Conservation (phyloP, 1,140 invertebrate species). For the Holcopasites calliopsidis region DNA sequence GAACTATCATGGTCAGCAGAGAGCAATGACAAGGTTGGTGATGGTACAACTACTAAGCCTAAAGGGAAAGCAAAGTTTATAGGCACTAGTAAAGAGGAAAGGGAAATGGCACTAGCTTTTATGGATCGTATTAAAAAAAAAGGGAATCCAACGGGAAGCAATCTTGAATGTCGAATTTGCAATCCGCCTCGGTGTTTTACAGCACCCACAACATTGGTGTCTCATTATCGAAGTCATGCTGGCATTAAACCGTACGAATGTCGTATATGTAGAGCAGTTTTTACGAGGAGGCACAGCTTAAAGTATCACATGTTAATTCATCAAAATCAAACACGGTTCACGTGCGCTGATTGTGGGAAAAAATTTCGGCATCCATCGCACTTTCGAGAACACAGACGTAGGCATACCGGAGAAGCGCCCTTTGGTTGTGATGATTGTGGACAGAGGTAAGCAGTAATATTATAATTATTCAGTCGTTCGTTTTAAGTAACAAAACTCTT, state of each 20-base stretch:
- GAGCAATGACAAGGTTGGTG: slow-evolving; percentile 50
- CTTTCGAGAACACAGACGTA: slow-evolving; percentile 84
- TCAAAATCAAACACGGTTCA: slow-evolving; percentile 84
- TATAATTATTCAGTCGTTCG: neutral
- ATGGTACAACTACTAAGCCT: slow-evolving; percentile 70
- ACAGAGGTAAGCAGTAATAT: slow-evolving; percentile 73
- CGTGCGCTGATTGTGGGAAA: slow-evolving; percentile 83
- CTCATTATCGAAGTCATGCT: slow-evolving; percentile 85
- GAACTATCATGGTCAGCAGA: slow-evolving; percentile 45
- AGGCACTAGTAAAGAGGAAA: slow-evolving; percentile 79
- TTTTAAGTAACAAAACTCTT: no score
- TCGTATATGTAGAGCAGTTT: slow-evolving; percentile 82
- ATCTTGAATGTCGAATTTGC: slow-evolving; percentile 83
- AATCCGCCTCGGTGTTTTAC: slow-evolving; percentile 83
- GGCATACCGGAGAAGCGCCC: slow-evolving; percentile 85
- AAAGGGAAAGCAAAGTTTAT: slow-evolving; percentile 82
- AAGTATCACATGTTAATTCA: slow-evolving; percentile 87
- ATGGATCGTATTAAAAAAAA: slow-evolving; percentile 79
- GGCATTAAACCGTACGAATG: slow-evolving; percentile 85
- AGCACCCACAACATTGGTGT: slow-evolving; percentile 83
- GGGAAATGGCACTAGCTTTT: slow-evolving; percentile 78
- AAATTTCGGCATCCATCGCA: slow-evolving; percentile 86
- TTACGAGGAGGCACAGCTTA: slow-evolving; percentile 84
- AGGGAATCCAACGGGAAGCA: slow-evolving; percentile 76
- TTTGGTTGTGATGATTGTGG: slow-evolving; percentile 84